These are phyloP conservation scores for Chaenogobius annularis DNA, from an alignment of 2,113 vertebrate genomes.

Conservation along the genomic window DNA sequence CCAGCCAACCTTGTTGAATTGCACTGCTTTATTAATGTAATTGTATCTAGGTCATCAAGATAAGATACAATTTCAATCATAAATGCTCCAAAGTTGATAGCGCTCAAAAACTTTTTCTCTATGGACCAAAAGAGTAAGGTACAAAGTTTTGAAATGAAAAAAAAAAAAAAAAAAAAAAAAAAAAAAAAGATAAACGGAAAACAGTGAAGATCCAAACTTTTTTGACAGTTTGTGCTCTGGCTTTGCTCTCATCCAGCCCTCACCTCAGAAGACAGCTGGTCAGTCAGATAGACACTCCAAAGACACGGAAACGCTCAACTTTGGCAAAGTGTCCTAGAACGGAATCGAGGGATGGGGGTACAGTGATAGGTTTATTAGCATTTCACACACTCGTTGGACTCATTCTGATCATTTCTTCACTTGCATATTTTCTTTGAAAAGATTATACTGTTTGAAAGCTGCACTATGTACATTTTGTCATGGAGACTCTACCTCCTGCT, in stretches of 20 bases:
- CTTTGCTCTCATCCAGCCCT: background rate
- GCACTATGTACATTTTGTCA: no score
- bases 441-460: no score
- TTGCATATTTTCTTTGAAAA: no score
- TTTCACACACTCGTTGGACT: no score
- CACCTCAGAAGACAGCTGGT: background rate
- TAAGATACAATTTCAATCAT: background rate
- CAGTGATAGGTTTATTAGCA: no score
- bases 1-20: no score
- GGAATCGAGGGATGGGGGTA: background rate
- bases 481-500: no score
- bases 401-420: no score
- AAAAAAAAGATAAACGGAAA: background rate
- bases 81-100: background rate
- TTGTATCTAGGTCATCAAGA: background rate
- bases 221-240: background rate
- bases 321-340: background rate
- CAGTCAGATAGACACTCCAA: constrained; percentile 7
- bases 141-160: background rate
- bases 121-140: background rate
- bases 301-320: background rate
- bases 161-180: background rate
- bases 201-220: background rate
- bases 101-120: background rate
- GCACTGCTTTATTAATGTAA: background rate